Evolutionary conservation across 2,113 vertebrate species (phyloP), one percentile per base, ranked within the genome.

Genomic region (Lophius piscatorius): DNA sequence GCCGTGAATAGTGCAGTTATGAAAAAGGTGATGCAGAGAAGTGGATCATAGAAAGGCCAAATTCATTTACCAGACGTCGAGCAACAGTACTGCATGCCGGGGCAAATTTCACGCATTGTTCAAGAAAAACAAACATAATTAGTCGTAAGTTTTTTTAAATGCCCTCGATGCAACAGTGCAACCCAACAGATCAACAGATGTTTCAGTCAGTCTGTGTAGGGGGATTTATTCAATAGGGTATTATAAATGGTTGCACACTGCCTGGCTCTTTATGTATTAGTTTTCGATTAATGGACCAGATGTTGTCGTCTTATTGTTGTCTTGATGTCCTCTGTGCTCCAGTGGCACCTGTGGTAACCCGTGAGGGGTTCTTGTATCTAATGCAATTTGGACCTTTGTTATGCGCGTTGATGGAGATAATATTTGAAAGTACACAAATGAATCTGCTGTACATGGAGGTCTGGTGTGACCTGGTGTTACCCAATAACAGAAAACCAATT

Each of bases 161-260:
- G 26, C 24, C 45, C 47, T n/a, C 18, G 9, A 5, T 54, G 56
- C 9, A 18, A 39, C 68, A 63, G 45, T 36, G 41, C 47, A 13
- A 49, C 68, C 66, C 73, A 78, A 76, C 45, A 77, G 70, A 75
- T 87, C 84, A 89, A 89, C 84, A 89, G 78, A 87, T 86, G 81
- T 77, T 82, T 80, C 20, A 61, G 59, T 76, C 69, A 38, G 38
- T 70, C 73, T 45, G 54, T 9, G n/a, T 65, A 64, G 61, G 52
- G 67, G 67, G 70, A 62, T 83, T 75, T 70, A 77, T 38, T 65
- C 70, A 47, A 24, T 51, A 47, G 49, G n/a, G 60, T 63, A 74
- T 80, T 57, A 74, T 55, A 74, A 51, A 34, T 22, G 71, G 50
- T 38, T 67, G 64, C 76, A 54, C 70, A 58, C 58, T 28, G 64